Conservation (phyloP, 2,113 vertebrate genomes). For the Okapia johnstoni region DNA sequence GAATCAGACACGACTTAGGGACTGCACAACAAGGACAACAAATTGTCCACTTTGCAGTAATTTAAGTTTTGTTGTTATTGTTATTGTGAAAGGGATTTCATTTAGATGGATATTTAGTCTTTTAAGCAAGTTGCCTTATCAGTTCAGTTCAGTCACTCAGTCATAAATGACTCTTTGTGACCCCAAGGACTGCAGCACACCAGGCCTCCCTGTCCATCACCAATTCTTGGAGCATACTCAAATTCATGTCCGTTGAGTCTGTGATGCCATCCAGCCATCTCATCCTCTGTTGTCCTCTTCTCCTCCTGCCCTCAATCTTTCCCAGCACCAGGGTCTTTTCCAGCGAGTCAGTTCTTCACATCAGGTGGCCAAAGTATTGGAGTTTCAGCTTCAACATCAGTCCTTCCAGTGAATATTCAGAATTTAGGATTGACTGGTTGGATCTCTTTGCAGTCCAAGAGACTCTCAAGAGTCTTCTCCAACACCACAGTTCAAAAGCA, state of each 20-base stretch:
- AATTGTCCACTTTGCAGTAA: constrained; percentile 28
- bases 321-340: background rate
- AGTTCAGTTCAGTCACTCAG: background rate
- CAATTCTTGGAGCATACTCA: background rate
- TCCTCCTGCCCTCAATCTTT: background rate
- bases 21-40: background rate
- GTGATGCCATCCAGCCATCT: background rate
- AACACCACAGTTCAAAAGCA: background rate
- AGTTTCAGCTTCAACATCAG: background rate
- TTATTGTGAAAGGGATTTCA: constrained; percentile 55
- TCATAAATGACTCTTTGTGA: fast-evolving
- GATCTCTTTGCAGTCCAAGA: background rate
- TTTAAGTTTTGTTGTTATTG: constrained; percentile 22
- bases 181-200: background rate
- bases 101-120: constrained; percentile 47
- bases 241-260: background rate
- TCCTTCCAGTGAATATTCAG: background rate
- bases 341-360: background rate
- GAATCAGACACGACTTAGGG: background rate
- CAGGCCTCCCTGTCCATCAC: background rate
- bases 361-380: background rate
- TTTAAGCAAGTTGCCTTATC: constrained; percentile 38
- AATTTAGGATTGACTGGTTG: background rate
- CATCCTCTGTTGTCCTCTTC: background rate
- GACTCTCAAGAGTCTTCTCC: background rate